phyloP scores from a whole-genome alignment of 2,113 vertebrate species.

The Cavia aperea region DNA sequence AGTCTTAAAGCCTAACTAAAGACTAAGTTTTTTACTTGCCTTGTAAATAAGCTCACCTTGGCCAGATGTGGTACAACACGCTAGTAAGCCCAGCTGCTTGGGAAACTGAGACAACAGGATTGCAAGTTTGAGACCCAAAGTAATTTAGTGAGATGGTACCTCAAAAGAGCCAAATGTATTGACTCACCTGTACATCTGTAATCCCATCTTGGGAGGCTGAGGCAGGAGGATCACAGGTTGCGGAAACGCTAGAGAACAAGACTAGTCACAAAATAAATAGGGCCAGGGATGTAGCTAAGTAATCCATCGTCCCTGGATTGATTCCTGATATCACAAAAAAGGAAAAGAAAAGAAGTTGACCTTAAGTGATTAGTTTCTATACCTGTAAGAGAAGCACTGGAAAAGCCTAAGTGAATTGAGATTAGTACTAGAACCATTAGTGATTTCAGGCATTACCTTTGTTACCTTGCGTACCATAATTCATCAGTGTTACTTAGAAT shows the following conservation, averaged over 20 bases:
- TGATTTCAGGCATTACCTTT: background rate
- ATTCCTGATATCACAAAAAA: background rate
- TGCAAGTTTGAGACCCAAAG: background rate
- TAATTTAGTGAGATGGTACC: background rate
- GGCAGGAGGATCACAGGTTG: background rate
- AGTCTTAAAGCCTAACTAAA: background rate
- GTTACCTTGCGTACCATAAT: background rate
- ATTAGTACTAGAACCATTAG: background rate
- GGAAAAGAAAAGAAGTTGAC: background rate
- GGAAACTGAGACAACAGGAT: background rate
- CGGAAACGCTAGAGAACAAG: background rate
- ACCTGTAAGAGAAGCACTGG: background rate
- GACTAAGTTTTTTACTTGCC: background rate
- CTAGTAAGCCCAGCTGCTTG: background rate
- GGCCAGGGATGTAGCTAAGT: background rate
- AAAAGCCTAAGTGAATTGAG: constrained; percentile 2
- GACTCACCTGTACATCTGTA: background rate
- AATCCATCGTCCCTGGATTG: background rate
- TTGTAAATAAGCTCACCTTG: constrained; percentile 6
- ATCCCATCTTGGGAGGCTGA: background rate
- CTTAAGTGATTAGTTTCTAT: background rate
- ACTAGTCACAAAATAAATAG: background rate
- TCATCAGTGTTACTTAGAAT: background rate
- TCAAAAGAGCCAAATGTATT: background rate
- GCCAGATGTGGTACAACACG: background rate